Evolutionary conservation across 2,888 invertebrate species (phyloP).

Genomic region (Magallana nippona): DNA sequence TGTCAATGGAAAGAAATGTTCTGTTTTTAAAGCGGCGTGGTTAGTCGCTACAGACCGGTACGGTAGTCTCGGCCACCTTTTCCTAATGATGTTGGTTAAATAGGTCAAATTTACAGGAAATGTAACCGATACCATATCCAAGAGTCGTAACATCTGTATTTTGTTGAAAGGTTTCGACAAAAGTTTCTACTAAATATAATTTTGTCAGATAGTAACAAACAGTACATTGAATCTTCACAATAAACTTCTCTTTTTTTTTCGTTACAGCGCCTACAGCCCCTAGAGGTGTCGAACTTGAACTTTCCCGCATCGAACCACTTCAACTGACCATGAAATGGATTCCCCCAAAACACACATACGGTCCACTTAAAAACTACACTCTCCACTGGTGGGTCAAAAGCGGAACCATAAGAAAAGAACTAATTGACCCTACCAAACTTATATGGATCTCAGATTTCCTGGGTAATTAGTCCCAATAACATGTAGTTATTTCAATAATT

Average conservation of each 20-base stretch:
- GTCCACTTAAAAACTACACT: constrained; percentile 40
- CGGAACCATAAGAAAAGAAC: constrained; percentile 44
- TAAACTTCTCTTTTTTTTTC: no score
- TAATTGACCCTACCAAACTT: constrained; percentile 34
- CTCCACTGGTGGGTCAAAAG: constrained; percentile 48
- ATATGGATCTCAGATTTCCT: constrained; percentile 47
- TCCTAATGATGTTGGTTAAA: no score
- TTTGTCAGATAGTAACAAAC: no score
- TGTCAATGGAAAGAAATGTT: constrained; percentile 9
- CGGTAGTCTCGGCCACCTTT: no score
- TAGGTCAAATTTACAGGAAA: no score
- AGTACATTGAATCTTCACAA: no score
- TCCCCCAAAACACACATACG: constrained; percentile 44
- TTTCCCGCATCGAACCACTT: constrained; percentile 40
- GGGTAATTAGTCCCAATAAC: background rate
- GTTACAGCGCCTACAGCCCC: constrained; percentile 41
- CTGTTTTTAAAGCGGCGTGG: background rate
- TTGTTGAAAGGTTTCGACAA: no score
- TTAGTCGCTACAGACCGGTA: background rate
- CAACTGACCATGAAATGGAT: constrained; percentile 43
- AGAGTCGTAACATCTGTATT: no score
- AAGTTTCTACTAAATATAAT: no score
- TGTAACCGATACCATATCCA: no score
- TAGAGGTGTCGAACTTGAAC: constrained; percentile 21
- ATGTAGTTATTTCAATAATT: no score